Evolutionary conservation across 2,113 vertebrate genomes (phyloP).

Genomic region (Nycticryphes semicollaris): DNA sequence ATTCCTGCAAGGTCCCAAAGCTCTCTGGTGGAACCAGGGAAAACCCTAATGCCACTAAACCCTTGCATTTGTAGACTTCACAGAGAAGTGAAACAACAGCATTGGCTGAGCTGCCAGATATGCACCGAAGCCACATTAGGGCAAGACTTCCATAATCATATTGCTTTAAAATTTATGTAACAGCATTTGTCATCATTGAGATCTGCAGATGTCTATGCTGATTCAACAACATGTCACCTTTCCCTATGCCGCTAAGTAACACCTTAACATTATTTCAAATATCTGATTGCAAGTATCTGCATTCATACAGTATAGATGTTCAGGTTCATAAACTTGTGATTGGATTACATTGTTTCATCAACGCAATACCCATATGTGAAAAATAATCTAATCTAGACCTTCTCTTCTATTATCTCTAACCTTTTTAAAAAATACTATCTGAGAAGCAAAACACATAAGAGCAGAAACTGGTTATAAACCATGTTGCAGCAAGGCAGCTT

Average conservation of each 20-base stretch:
- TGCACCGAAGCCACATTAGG: not conserved
- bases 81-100: constrained; percentile 32
- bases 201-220: constrained; percentile 24
- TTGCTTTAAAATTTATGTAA: constrained; percentile 57
- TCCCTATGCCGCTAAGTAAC: not conserved
- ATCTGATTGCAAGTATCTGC: constrained; percentile 20
- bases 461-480: not conserved
- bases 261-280: not conserved
- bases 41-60: not conserved
- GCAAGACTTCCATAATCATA: constrained; percentile 58
- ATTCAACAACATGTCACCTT: not conserved
- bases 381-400: not conserved
- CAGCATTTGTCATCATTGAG: not conserved
- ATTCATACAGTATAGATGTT: not conserved
- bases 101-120: not conserved
- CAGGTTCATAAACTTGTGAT: not conserved
- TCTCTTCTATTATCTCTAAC: not conserved
- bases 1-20: not conserved
- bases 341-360: not conserved
- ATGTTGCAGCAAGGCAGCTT: not conserved
- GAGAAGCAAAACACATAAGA: not conserved
- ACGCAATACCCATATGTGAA: not conserved
- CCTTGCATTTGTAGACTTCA: not conserved
- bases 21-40: not conserved
- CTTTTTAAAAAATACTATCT: not conserved